Evolutionary conservation across 2,797 vertebrate genomes (phyloP).

Genomic region (Selene dorsalis): DNA sequence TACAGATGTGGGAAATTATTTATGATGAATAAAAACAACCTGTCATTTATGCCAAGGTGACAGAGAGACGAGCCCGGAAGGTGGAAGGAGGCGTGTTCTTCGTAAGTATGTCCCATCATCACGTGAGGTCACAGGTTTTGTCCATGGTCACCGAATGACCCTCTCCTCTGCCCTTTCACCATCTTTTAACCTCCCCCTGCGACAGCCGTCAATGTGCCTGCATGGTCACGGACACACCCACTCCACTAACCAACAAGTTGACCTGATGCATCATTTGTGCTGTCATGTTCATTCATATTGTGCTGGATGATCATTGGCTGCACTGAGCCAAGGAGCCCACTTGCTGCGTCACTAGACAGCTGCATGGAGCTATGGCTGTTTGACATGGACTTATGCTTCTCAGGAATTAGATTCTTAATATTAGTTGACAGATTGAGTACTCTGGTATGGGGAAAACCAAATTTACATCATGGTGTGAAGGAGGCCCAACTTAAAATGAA

Average conservation of each 20-base stretch:
- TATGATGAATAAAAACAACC: constrained; percentile 65
- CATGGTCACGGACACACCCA: constrained; percentile 66
- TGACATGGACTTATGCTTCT: not conserved
- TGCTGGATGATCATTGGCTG: not conserved
- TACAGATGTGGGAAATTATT: not conserved
- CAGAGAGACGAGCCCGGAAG: constrained; percentile 84
- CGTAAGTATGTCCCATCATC: constrained; percentile 82
- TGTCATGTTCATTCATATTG: constrained; percentile 5
- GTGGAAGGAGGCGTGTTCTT: constrained; percentile 88
- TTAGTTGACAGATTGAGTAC: not conserved
- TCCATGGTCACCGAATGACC: constrained; percentile 32
- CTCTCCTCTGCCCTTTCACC: constrained; percentile 44
- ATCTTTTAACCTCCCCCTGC: constrained; percentile 40
- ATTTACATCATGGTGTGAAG: not conserved
- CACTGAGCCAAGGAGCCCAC: constrained; percentile 5
- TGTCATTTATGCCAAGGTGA: constrained; percentile 85
- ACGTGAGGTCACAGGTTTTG: constrained; percentile 41
- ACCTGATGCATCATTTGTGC: constrained; percentile 39
- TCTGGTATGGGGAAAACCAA: not conserved
- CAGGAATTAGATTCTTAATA: not conserved
- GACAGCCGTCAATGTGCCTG: constrained; percentile 54
- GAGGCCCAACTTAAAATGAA: not conserved
- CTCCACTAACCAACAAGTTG: constrained; percentile 60
- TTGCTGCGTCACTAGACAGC: not conserved
- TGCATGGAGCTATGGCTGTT: not conserved